phyloP scores from a whole-genome alignment of 1,140 invertebrate genomes.

The Amphibalanus amphitrite region DNA sequence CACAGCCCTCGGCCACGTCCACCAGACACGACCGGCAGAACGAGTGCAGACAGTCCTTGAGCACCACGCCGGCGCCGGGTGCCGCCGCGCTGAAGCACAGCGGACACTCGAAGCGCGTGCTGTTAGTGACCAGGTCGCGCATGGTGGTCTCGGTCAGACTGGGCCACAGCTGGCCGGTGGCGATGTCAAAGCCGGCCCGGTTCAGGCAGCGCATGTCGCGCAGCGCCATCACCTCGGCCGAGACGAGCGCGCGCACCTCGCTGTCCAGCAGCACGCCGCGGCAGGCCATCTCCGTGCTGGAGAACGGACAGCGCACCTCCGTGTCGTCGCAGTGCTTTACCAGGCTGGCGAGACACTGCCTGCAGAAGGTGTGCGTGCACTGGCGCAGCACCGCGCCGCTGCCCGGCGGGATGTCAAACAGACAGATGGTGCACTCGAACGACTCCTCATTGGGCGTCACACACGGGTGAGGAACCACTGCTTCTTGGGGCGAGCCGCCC shows the following conservation, averaged over 20 bases:
- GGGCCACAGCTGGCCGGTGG: neutral
- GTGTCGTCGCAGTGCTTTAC: neutral
- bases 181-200: neutral
- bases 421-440: neutral
- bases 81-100: constrained; percentile 57
- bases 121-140: constrained; percentile 40
- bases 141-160: neutral
- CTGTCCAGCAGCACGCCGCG: neutral
- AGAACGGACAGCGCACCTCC: neutral
- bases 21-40: constrained; percentile 50
- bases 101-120: constrained; percentile 58
- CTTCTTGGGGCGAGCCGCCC: too few species aligned
- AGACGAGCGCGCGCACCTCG: neutral
- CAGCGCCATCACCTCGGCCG: neutral
- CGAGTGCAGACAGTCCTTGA: constrained; percentile 73
- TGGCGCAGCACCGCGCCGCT: neutral
- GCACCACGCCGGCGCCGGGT: constrained; percentile 48
- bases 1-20: neutral
- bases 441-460: too few species aligned
- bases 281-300: neutral
- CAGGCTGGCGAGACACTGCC: neutral
- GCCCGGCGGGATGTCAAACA: neutral
- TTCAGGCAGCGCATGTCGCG: neutral
- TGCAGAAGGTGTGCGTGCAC: neutral
- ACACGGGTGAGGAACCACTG: too few species aligned